phyloP scores from a whole-genome alignment of 2,113 vertebrate genomes.

The Brachypodius melanocephalos region DNA sequence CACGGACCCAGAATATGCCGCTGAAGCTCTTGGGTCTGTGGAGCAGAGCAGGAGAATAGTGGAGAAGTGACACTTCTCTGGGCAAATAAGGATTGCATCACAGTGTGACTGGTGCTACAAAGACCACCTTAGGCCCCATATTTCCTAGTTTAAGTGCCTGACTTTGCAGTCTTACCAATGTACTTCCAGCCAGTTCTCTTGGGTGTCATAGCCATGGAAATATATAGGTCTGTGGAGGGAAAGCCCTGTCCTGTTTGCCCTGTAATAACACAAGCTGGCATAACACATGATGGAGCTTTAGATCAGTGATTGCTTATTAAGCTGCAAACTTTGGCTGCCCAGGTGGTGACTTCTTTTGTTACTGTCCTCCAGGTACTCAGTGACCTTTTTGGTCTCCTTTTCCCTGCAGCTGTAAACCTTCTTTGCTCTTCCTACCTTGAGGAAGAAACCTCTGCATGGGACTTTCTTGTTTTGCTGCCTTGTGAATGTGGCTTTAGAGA shows the following conservation, averaged over 20 bases:
- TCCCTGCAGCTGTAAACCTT: neutral
- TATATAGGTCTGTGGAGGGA: neutral
- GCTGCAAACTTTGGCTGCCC: neutral
- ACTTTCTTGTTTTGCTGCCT: neutral
- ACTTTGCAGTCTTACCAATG: neutral
- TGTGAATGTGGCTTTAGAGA: neutral
- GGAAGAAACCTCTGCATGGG: neutral
- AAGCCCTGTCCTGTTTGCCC: neutral
- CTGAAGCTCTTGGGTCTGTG: rapidly evolving
- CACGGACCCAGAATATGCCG: neutral
- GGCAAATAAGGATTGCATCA: neutral
- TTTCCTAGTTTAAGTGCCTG: slow-evolving; percentile 1
- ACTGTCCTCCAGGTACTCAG: neutral
- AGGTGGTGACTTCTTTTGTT: neutral
- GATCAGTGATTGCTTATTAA: neutral
- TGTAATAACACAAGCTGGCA: neutral
- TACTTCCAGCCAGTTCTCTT: neutral
- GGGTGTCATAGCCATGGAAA: neutral
- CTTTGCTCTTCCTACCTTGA: neutral
- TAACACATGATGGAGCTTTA: neutral
- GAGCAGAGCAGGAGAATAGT: neutral
- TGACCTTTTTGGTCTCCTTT: neutral
- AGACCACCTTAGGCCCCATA: neutral
- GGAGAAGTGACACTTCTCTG: neutral
- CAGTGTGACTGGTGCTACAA: neutral